Conservation (phyloP, 2,113 vertebrate genomes). For the Saimiri boliviensis region DNA sequence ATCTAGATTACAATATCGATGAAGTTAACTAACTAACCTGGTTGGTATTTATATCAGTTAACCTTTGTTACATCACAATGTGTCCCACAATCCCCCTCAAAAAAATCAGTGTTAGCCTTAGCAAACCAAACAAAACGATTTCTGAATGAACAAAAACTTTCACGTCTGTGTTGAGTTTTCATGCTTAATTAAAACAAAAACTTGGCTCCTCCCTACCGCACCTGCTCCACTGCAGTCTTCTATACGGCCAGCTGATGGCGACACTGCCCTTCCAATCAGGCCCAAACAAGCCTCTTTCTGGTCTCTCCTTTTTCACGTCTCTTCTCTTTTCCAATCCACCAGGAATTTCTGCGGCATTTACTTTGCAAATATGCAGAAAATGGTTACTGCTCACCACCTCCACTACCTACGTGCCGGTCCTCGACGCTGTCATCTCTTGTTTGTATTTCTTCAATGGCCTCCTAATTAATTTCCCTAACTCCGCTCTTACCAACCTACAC, state of each 20-base stretch:
- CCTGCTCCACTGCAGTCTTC: not conserved
- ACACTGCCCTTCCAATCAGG: not conserved
- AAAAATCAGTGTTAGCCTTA: not conserved
- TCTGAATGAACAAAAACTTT: not conserved
- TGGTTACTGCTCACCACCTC: not conserved
- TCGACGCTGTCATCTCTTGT: not conserved
- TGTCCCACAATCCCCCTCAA: not conserved
- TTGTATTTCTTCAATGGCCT: not conserved
- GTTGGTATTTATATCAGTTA: not conserved
- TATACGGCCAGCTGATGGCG: no score
- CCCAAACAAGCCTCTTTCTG: not conserved
- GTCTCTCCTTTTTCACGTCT: not conserved
- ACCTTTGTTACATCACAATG: not conserved
- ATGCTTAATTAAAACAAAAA: not conserved
- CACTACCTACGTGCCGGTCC: not conserved
- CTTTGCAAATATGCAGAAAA: not conserved
- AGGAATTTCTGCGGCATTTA: not conserved
- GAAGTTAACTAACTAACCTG: not conserved
- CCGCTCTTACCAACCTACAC: not conserved
- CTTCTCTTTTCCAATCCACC: not conserved
- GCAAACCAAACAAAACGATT: not conserved
- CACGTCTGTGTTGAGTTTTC: not conserved
- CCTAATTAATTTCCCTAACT: not conserved
- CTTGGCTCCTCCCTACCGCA: not conserved
- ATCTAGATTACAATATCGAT: not conserved